phyloP scores from a whole-genome alignment of 2,113 vertebrate species.

The Bubo scandiacus region DNA sequence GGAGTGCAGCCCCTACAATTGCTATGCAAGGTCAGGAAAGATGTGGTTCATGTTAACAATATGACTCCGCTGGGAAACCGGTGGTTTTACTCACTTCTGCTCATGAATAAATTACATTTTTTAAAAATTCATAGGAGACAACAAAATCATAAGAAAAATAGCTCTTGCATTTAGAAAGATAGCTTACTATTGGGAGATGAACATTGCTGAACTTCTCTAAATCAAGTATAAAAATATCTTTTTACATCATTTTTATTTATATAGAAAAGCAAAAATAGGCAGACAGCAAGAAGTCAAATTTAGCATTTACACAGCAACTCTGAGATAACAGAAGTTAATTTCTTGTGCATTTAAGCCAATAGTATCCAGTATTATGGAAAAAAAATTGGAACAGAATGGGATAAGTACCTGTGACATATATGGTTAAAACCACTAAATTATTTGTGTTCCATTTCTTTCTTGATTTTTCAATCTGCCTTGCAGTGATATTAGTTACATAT shows the following conservation, averaged over 20 bases:
- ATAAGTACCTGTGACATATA: neutral
- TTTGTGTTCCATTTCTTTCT: neutral
- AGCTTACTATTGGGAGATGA: neutral
- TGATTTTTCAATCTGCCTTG: neutral
- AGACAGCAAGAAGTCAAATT: neutral
- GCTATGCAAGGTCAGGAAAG: constrained; percentile 21
- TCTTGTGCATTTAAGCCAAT: neutral
- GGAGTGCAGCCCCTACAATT: neutral
- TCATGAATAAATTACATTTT: constrained; percentile 46
- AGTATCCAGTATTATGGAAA: neutral
- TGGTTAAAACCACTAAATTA: neutral
- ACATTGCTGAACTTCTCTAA: neutral
- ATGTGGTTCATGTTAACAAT: constrained; percentile 18
- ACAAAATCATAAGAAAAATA: constrained; percentile 13
- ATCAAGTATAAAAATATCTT: constrained; percentile 27
- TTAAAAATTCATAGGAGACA: constrained; percentile 9
- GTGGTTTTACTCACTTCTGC: constrained; percentile 24
- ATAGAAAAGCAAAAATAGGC: neutral
- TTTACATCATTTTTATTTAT: constrained; percentile 19
- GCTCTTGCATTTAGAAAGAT: constrained; percentile 4
- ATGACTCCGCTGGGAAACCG: neutral
- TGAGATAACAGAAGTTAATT: neutral
- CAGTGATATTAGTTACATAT: neutral
- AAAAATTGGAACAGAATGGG: neutral
- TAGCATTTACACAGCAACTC: neutral